Percentiles rank a stretch among this genome's conserved stretches.
phyloP scores from a whole-genome alignment of 2,797 vertebrate species.

The Muscicapa comitata region DNA sequence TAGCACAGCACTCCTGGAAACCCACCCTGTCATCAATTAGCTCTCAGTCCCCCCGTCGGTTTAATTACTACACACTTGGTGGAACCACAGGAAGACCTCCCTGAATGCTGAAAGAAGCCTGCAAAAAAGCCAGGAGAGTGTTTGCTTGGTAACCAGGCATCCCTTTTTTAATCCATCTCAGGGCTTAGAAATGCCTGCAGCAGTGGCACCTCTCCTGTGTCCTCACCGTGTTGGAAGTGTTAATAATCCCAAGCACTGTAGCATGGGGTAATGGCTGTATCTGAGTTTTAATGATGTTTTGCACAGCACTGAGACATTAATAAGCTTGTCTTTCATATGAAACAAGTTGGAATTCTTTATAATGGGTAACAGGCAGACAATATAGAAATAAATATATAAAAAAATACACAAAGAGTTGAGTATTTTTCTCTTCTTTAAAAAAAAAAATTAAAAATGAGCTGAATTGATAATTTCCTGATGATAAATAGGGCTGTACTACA shows the following conservation, averaged over 20 bases:
- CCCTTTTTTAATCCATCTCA: slow-evolving; percentile 5
- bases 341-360: background rate
- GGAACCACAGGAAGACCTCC: background rate
- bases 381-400: background rate
- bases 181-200: background rate
- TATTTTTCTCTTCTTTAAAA: background rate
- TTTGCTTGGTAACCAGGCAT: slow-evolving; percentile 15
- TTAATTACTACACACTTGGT: background rate
- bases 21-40: background rate
- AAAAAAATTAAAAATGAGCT: background rate
- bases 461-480: background rate
- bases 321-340: slow-evolving; percentile 1
- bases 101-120: background rate
- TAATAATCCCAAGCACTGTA: slow-evolving; percentile 28
- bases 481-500: background rate
- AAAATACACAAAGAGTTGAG: background rate
- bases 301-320: slow-evolving; percentile 3
- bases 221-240: slow-evolving; percentile 1
- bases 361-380: background rate
- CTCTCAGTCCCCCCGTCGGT: background rate
- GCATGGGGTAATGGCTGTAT: slow-evolving; percentile 26
- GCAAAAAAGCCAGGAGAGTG: background rate
- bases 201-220: background rate
- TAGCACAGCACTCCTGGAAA: background rate
- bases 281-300: slow-evolving; percentile 58